Evolutionary conservation across 92 coral and sea anemone genomes (phyloP).

Genomic region (Chrysogorgia sp.): DNA sequence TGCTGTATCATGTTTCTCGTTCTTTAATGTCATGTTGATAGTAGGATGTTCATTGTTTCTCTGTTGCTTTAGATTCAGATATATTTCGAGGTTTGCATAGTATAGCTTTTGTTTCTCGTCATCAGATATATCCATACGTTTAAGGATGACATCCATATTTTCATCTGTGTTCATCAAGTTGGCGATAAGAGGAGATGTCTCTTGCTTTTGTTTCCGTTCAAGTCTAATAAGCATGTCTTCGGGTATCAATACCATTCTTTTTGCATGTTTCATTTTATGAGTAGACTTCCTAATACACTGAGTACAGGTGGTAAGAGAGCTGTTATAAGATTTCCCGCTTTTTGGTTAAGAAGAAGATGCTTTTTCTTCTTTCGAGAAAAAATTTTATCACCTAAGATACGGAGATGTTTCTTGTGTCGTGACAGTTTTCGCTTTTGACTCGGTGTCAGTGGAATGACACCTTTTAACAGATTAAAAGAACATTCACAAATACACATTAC

Average conservation of each 20-base stretch:
- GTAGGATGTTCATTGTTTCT: slow-evolving; percentile 20
- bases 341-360: slow-evolving; percentile 16
- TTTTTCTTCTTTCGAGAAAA: slow-evolving; percentile 14
- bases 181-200: slow-evolving; percentile 7
- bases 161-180: slow-evolving; percentile 18
- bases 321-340: slow-evolving; percentile 38
- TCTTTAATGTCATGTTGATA: background rate
- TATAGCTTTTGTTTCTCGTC: slow-evolving; percentile 33
- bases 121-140: background rate
- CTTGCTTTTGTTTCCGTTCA: slow-evolving; percentile 32
- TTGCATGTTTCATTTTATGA: slow-evolving; percentile 8
- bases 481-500: slow-evolving; percentile 41
- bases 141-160: slow-evolving; percentile 17
- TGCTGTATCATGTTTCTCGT: too few relatives aligned
- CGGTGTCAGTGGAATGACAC: slow-evolving; percentile 12
- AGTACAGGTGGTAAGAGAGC: slow-evolving; percentile 44
- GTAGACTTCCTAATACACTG: background rate
- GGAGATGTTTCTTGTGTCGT: slow-evolving; percentile 37
- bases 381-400: slow-evolving; percentile 3
- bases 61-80: slow-evolving; percentile 37
- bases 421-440: too few relatives aligned
- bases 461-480: slow-evolving; percentile 16
- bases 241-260: slow-evolving; percentile 16
- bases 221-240: slow-evolving; percentile 15
- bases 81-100: slow-evolving; percentile 33